Percentiles rank a stretch among this genome's conserved stretches.
These are phyloP conservation scores for Agrochola lychnidis DNA, from an alignment of 2,888 invertebrate species.

Conservation along the genomic window DNA sequence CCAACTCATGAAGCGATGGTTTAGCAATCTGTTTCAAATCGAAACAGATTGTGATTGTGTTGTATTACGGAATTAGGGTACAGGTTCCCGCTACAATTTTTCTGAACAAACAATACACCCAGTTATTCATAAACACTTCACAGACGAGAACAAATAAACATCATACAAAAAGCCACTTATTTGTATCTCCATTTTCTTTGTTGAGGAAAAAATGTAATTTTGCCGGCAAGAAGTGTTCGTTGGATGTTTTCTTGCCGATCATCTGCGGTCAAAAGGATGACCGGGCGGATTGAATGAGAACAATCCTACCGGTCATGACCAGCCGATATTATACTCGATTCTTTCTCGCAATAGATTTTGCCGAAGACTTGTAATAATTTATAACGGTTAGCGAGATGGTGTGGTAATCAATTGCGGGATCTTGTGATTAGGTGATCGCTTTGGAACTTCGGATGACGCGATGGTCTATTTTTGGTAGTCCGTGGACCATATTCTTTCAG, in stretches of 20 bases:
- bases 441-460: background rate
- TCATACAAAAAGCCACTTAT: constrained; percentile 68
- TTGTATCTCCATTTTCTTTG: constrained; percentile 68
- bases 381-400: constrained; percentile 65
- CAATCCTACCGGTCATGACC: constrained; percentile 71
- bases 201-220: constrained; percentile 68
- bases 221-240: constrained; percentile 61
- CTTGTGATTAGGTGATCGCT: constrained; percentile 12
- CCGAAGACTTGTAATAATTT: constrained; percentile 57
- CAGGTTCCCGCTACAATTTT: too few relatives aligned
- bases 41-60: too few relatives aligned
- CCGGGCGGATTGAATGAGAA: constrained; percentile 52
- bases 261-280: constrained; percentile 68
- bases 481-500: background rate
- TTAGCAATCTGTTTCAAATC: too few relatives aligned
- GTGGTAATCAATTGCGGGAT: constrained; percentile 43
- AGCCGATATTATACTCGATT: constrained; percentile 65
- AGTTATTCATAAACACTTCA: constrained; percentile 42
- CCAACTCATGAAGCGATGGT: too few relatives aligned
- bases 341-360: constrained; percentile 61
- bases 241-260: constrained; percentile 67
- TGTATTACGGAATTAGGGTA: too few relatives aligned
- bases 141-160: constrained; percentile 57
- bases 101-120: constrained; percentile 9
- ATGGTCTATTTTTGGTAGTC: background rate